phyloP scores from a whole-genome alignment of 2,888 invertebrate genomes.

The Acrocyrtus sp. region DNA sequence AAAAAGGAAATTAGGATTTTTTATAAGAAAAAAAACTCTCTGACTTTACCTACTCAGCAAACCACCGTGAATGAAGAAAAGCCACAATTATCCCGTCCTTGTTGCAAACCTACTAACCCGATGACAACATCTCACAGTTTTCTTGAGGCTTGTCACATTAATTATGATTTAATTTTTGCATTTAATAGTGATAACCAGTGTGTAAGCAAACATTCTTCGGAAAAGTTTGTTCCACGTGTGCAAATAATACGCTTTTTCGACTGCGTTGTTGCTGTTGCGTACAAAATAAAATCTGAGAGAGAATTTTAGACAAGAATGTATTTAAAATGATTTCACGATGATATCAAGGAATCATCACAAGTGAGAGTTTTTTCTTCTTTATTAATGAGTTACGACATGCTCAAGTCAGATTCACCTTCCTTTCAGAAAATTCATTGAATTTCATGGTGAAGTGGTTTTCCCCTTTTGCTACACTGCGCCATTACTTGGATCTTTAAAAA shows the following conservation, averaged over 20 bases:
- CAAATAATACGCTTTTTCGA: background rate
- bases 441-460: conserved; percentile 6
- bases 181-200: background rate
- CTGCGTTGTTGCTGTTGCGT: no score
- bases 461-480: no score
- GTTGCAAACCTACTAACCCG: no score
- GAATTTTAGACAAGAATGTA: conserved; percentile 2
- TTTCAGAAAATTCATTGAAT: conserved; percentile 11
- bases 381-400: conserved; percentile 33
- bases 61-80: no score
- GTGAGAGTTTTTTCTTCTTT: conserved; percentile 33
- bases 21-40: no score
- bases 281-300: no score
- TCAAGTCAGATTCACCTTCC: background rate
- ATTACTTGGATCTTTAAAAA: no score
- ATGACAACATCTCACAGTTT: conserved; percentile 30
- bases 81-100: no score
- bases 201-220: background rate
- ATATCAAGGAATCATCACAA: conserved; percentile 1
- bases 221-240: background rate
- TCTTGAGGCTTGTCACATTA: conserved; percentile 34
- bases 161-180: conserved; percentile 26
- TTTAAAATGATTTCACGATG: no score
- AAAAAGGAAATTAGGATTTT: no score
- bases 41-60: no score